phyloP scores from a whole-genome alignment of 2,888 invertebrate species.

The Muscina levida region DNA sequence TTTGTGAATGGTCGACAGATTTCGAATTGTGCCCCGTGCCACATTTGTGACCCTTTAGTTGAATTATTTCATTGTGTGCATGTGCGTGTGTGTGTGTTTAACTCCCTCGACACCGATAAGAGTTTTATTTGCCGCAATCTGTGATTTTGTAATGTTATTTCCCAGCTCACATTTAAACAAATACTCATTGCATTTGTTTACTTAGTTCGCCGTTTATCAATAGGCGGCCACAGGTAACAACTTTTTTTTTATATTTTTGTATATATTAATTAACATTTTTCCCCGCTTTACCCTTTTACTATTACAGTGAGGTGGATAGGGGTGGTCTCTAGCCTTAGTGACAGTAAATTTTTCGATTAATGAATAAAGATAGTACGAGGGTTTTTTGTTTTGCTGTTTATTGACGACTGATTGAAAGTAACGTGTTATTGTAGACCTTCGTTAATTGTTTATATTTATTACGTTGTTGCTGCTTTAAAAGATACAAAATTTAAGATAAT shows the following conservation, averaged over 20 bases:
- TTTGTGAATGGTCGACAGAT: no score
- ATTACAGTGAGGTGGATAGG: neutral
- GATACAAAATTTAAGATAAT: no score
- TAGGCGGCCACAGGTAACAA: neutral
- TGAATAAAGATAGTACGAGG: conserved; percentile 8
- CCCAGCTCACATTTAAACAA: no score
- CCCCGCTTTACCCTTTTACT: neutral
- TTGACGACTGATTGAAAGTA: conserved; percentile 11
- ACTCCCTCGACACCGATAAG: no score
- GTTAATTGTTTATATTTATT: conserved; percentile 22
- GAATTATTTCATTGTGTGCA: no score
- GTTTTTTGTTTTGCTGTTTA: neutral
- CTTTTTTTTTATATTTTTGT: neutral
- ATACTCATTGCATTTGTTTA: neutral
- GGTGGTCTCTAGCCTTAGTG: neutral
- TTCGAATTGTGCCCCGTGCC: no score
- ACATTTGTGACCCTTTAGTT: no score
- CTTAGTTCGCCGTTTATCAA: neutral
- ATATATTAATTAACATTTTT: neutral
- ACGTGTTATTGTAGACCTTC: conserved; percentile 20
- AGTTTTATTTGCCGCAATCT: no score
- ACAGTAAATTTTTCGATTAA: neutral
- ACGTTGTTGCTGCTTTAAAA: no score
- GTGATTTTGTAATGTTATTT: no score
- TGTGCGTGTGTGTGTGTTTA: no score